Percentiles rank a stretch among this genome's conserved stretches.
Evolutionary conservation across 2,113 vertebrate genomes (phyloP).

Genomic region (Gobiocypris rarus): DNA sequence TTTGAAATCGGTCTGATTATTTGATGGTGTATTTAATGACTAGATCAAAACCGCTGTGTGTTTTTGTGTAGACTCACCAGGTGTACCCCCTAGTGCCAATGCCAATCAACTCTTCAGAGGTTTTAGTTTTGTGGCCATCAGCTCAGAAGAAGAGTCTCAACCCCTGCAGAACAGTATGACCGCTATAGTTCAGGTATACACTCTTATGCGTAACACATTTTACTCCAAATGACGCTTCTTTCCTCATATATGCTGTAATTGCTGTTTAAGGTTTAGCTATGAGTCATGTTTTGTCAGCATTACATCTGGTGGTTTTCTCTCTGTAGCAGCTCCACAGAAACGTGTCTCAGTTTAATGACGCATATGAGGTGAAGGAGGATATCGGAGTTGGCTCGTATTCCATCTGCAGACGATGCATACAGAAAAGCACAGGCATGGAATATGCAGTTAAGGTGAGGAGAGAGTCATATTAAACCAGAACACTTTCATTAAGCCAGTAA

Average conservation of each 20-base stretch:
- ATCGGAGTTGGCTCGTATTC: constrained; percentile 89
- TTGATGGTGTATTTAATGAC: neutral
- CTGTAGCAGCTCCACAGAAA: constrained; percentile 86
- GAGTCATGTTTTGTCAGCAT: constrained; percentile 1
- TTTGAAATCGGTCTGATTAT: neutral
- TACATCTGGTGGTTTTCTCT: constrained; percentile 9
- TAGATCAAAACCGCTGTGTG: constrained; percentile 1
- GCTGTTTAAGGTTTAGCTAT: neutral
- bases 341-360: constrained; percentile 79
- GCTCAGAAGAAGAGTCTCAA: constrained; percentile 81
- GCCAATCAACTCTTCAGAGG: constrained; percentile 85
- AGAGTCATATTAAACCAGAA: neutral
- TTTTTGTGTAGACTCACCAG: constrained; percentile 80
- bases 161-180: constrained; percentile 77
- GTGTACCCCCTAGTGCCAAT: constrained; percentile 86
- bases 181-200: constrained; percentile 82
- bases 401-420: constrained; percentile 84
- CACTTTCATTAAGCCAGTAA: neutral
- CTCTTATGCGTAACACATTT: neutral
- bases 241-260: neutral
- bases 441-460: constrained; percentile 86
- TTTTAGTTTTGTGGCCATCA: constrained; percentile 86
- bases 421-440: constrained; percentile 82
- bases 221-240: neutral
- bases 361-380: constrained; percentile 86